phyloP scores from a whole-genome alignment of 2,888 invertebrate genomes.

The Rapana venosa region DNA sequence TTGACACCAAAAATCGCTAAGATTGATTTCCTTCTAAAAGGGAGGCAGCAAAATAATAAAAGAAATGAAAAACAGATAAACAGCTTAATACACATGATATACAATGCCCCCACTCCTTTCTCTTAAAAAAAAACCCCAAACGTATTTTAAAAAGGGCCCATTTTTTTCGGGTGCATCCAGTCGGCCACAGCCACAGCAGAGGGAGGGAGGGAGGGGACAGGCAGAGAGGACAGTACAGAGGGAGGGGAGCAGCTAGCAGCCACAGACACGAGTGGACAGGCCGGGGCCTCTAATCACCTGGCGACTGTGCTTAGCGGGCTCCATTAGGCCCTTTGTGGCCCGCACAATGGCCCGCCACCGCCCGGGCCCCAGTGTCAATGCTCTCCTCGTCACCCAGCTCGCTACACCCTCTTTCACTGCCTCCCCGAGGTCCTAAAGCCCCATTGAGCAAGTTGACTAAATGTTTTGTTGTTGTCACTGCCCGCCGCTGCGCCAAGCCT shows the following conservation, averaged over 20 bases:
- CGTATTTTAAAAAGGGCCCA: too few relatives aligned
- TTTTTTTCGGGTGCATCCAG: background rate
- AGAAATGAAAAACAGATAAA: too few relatives aligned
- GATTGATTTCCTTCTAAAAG: too few relatives aligned
- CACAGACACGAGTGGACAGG: background rate
- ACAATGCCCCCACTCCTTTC: too few relatives aligned
- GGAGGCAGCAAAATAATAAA: too few relatives aligned
- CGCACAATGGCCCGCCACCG: slow-evolving; percentile 28
- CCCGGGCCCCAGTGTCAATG: background rate
- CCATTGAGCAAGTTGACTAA: slow-evolving; percentile 49
- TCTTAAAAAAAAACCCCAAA: too few relatives aligned
- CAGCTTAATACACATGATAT: too few relatives aligned
- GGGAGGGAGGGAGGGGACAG: background rate
- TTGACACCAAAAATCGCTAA: too few relatives aligned
- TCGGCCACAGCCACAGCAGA: background rate
- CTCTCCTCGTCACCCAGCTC: slow-evolving; percentile 21
- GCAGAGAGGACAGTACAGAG: background rate
- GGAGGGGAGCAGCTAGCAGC: background rate
- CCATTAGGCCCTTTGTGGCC: slow-evolving; percentile 36
- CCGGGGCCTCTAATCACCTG: slow-evolving; percentile 37
- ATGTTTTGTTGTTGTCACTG: slow-evolving; percentile 50
- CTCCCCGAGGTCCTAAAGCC: slow-evolving; percentile 18
- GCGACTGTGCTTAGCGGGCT: slow-evolving; percentile 29
- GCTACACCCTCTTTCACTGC: background rate
- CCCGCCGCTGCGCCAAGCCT: slow-evolving; percentile 18